A percentile compares a stretch with the other conserved stretches of the same genome.
Conservation (phyloP, 2,888 invertebrate species). For the Cephus pygmeus region DNA sequence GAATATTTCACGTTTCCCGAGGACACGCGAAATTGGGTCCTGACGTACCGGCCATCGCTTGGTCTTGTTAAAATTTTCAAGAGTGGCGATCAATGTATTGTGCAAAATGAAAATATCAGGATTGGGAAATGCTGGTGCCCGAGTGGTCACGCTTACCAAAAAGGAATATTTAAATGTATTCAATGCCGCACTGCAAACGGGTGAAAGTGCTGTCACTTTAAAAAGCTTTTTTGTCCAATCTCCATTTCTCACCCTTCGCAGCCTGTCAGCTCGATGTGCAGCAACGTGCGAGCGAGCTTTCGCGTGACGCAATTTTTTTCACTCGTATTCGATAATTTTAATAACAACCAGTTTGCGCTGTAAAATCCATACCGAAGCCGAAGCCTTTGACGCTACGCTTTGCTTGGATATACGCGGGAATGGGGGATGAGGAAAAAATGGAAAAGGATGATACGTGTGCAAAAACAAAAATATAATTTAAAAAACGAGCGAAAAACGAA, state of each 20-base stretch:
- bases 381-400: not conserved
- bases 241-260: not conserved
- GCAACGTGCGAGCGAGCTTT: not conserved
- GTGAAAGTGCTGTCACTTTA: not conserved
- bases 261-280: not conserved
- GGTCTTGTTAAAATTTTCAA: not conserved
- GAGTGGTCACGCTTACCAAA: not conserved
- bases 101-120: not conserved
- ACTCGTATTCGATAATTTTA: not conserved
- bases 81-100: not conserved
- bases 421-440: not conserved
- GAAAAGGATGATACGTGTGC: not conserved
- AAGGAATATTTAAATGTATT: not conserved
- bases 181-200: not conserved
- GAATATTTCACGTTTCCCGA: not conserved
- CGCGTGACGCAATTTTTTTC: not conserved
- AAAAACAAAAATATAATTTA: not conserved
- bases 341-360: not conserved
- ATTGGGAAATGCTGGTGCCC: not conserved
- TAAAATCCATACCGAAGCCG: not conserved
- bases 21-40: not conserved
- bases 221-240: not conserved
- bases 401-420: not conserved
- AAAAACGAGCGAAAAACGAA: not conserved
- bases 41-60: not conserved